Evolutionary conservation across 2,797 vertebrate genomes (phyloP), one percentile per base, ranked within the genome.

Genomic region (Parauchenoglanis ngamensis): DNA sequence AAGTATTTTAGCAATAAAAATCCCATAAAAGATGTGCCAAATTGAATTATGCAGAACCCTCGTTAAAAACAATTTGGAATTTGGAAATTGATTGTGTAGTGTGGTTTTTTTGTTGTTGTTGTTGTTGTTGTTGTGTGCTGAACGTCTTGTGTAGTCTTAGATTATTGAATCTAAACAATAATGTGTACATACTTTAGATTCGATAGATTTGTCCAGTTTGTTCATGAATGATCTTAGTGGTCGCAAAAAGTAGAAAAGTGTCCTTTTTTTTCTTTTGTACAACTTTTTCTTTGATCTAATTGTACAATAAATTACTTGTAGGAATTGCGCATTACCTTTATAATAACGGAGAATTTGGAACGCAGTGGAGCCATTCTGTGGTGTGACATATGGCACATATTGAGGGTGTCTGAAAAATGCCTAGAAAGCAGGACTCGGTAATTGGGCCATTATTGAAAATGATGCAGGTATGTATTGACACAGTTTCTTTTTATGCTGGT

Each of bases 401-500:
- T 90, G 92, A 94, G 89, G 86, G 89, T 78, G 90, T 90, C 91
- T 91, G 91, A 92, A 90, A 90, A 90, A 91, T 87, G 92, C 92
- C 92, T 94, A 94, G 94, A 93, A 95, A 94, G 93, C 93, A 92
- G 91, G 93, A 93, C 92, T 91, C 87, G 88, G 73, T 95, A 95
- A 96, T 95, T 92, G 80, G 85, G 90, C 92, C 89, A 88, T 94
- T 94, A 95, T 94, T 94, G 92, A 92, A 93, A 94, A 90, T 93
- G 92, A 95, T 93, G 94, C 94, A 93, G 93, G 93, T 95, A 95
- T 95, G 78, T 94, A 94, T 92, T 88, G 91, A 94, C 92, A 94
- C 94, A 94, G 94, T 94, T 93, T 88, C 89, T 89, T 90, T 94
- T 92, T 94, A 67, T 76, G 11, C 57, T 63, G 72, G 85, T 86